Evolutionary conservation across 1,140 invertebrate species (phyloP).

Genomic region (Conus ventricosus): DNA sequence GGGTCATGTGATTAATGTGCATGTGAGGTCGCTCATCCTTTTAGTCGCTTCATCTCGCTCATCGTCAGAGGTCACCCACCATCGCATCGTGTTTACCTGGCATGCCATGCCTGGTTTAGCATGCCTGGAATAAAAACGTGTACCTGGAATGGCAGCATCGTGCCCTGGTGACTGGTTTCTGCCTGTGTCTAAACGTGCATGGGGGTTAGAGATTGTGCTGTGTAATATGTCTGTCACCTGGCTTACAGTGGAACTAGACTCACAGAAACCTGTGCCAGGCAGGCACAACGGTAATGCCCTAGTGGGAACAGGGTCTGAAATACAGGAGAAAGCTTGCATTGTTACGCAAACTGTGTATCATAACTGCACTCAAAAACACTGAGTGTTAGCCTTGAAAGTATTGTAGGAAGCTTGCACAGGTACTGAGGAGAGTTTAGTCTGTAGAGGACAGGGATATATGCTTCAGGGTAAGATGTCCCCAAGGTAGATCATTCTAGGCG

Average conservation of each 20-base stretch:
- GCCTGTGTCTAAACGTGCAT: not conserved
- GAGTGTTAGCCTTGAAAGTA: not conserved
- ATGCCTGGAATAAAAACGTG: not conserved
- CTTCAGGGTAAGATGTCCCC: not conserved
- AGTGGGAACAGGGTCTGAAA: not conserved
- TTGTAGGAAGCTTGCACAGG: not conserved
- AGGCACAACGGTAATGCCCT: not conserved
- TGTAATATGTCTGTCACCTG: not conserved
- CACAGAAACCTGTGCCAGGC: not conserved
- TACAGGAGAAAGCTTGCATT: not conserved
- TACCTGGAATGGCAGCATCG: not conserved
- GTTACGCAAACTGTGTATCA: no score
- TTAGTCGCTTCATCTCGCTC: slow-evolving; percentile 5
- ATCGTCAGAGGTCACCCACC: not conserved
- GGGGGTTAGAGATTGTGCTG: not conserved
- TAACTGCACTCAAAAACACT: no score
- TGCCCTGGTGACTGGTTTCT: not conserved
- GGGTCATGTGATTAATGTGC: not conserved
- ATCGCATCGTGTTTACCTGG: slow-evolving; percentile 1
- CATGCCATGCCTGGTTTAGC: not conserved
- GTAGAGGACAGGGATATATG: no score
- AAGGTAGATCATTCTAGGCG: not conserved
- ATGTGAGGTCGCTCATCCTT: not conserved
- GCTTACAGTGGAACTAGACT: not conserved
- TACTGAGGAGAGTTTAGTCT: not conserved